Conservation (phyloP, 2,888 invertebrate genomes). For the Platynereis dumerilii region DNA sequence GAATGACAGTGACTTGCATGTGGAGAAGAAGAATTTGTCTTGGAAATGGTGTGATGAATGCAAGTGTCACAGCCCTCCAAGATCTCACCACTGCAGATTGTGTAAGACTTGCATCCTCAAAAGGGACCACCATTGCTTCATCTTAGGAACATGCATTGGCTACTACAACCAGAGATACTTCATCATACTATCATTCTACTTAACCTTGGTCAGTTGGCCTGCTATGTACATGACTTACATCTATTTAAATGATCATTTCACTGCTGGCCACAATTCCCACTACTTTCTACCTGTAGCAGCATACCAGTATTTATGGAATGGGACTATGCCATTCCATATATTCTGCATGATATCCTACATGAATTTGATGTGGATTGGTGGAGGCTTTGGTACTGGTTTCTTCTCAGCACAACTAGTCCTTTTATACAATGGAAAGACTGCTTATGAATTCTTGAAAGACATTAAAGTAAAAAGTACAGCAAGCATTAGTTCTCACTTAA, state of each 20-base stretch:
- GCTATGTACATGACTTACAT: conserved; percentile 6
- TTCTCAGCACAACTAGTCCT: not conserved
- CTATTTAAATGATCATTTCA: conserved; percentile 10
- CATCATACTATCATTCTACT: conserved; percentile 30
- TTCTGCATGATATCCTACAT: not conserved
- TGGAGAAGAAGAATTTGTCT: not conserved
- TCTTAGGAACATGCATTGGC: conserved; percentile 46
- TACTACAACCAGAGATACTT: conserved; percentile 37
- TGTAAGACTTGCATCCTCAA: conserved; percentile 53
- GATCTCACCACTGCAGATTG: conserved; percentile 17
- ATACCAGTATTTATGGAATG: not conserved
- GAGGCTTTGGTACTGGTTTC: not conserved
- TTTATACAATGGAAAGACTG: not conserved
- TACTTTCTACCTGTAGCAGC: not conserved
- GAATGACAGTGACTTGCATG: not conserved
- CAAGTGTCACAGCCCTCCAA: not conserved
- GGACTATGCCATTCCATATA: not conserved
- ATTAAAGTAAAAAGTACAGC: not conserved
- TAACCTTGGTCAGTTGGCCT: conserved; percentile 7
- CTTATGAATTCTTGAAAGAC: conserved; percentile 1
- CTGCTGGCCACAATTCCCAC: not conserved
- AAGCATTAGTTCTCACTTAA: not conserved
- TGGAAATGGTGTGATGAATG: not conserved
- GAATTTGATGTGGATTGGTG: conserved; percentile 5
- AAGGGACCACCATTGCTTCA: conserved; percentile 55